Evolutionary conservation across 1,140 invertebrate species (phyloP).

Genomic region (Neelides sp.): DNA sequence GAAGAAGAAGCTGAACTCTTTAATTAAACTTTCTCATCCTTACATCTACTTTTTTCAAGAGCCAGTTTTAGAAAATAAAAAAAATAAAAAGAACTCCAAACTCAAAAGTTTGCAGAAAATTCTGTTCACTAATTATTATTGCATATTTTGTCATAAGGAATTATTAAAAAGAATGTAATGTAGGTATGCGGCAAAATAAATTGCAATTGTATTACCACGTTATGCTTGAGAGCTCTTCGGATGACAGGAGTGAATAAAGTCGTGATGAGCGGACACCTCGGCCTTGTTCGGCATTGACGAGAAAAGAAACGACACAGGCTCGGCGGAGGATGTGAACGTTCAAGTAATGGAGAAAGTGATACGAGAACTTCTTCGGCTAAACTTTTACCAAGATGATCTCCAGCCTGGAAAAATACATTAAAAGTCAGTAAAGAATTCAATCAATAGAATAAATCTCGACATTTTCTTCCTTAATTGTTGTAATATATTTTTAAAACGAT

Average conservation of each 20-base stretch:
- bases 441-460: constrained; percentile 26
- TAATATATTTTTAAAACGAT: no score
- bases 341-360: constrained; percentile 45
- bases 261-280: constrained; percentile 45
- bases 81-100: no score
- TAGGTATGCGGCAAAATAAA: no score
- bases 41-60: no score
- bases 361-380: constrained; percentile 44
- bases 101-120: no score
- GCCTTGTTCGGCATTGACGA: constrained; percentile 46
- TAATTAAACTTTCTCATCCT: no score
- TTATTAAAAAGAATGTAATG: no score
- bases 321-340: constrained; percentile 47
- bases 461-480: no score
- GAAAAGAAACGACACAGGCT: constrained; percentile 48
- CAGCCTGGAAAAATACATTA: constrained; percentile 20
- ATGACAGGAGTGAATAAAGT: constrained; percentile 59
- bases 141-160: background rate
- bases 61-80: no score
- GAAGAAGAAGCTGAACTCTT: no score
- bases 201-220: constrained; percentile 46
- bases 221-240: constrained; percentile 67
- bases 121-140: no score
- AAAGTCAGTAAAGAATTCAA: constrained; percentile 20
- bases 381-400: constrained; percentile 36